A percentile compares a stretch with the other conserved stretches of the same genome.
These are phyloP conservation scores for Tichodroma muraria DNA, from an alignment of 2,113 vertebrate species.

Conservation along the genomic window DNA sequence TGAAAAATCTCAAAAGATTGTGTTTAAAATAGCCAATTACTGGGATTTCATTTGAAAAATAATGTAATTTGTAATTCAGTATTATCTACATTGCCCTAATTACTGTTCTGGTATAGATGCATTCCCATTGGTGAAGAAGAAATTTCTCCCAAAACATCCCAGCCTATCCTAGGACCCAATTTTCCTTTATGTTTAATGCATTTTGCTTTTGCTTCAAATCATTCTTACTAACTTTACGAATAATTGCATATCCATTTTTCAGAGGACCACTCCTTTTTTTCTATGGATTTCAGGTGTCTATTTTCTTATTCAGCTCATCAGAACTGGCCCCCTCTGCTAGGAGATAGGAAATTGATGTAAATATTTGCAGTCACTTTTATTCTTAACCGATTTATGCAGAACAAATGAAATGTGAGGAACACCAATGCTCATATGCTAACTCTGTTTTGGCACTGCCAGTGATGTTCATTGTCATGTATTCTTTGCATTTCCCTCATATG, in stretches of 20 bases:
- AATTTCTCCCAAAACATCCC: not conserved
- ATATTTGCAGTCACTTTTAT: not conserved
- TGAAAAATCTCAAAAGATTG: not conserved
- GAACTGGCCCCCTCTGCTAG: not conserved
- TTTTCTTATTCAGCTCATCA: not conserved
- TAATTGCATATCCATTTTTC: not conserved
- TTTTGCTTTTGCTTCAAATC: not conserved
- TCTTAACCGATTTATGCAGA: not conserved
- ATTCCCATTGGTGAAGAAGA: not conserved
- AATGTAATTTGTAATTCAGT: not conserved
- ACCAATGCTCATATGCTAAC: not conserved
- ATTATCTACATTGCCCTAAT: not conserved
- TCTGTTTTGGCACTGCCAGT: not conserved
- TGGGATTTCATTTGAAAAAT: not conserved
- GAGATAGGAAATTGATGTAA: not conserved
- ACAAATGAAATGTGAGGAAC: not conserved
- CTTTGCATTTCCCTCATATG: not conserved
- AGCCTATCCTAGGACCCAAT: not conserved
- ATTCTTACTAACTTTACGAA: not conserved
- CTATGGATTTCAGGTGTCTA: not conserved
- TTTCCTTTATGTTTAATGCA: not conserved
- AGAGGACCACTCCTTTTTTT: not conserved
- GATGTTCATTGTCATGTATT: not conserved
- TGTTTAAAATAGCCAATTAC: not conserved
- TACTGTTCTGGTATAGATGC: not conserved